A percentile compares a stretch with the other conserved stretches of the same genome.
These are phyloP conservation scores for Caenorhabditis angaria DNA, from an alignment of 2,888 invertebrate genomes.

Conservation along the genomic window DNA sequence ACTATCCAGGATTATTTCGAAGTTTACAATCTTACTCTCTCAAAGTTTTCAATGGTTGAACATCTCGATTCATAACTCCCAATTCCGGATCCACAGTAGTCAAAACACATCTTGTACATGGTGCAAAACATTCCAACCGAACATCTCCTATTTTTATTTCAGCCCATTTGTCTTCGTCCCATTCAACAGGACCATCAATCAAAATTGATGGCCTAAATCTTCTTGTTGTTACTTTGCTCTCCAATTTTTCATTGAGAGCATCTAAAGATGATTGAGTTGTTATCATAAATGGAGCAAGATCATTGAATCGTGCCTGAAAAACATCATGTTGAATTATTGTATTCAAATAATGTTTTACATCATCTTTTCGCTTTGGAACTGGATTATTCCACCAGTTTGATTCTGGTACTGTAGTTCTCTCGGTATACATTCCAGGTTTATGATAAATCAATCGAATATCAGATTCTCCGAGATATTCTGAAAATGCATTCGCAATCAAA, in stretches of 20 bases:
- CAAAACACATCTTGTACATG: constrained; percentile 49
- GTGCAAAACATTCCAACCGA: constrained; percentile 46
- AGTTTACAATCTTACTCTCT: constrained; percentile 18
- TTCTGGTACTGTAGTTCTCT: constrained; percentile 35
- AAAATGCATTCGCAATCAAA: constrained; percentile 32
- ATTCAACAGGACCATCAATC: constrained; percentile 40
- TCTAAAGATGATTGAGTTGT: constrained; percentile 39
- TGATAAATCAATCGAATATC: constrained; percentile 37
- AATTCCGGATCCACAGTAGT: constrained; percentile 47
- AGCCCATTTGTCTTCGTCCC: constrained; percentile 57
- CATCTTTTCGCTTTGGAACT: constrained; percentile 49
- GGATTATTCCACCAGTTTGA: constrained; percentile 50
- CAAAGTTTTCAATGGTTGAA: constrained; percentile 44
- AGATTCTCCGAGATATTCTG: constrained; percentile 41
- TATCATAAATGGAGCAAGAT: constrained; percentile 48
- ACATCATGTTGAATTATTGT: too few relatives aligned
- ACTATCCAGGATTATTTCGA: not conserved
- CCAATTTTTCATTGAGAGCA: constrained; percentile 43
- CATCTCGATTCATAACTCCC: constrained; percentile 40
- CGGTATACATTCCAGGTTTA: constrained; percentile 40
- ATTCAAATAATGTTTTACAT: constrained; percentile 22
- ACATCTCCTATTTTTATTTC: constrained; percentile 46
- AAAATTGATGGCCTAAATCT: constrained; percentile 52
- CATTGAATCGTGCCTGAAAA: constrained; percentile 49
- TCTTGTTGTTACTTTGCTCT: constrained; percentile 15